Conservation (phyloP, 2,888 invertebrate species). For the Euplexia lucipara region DNA sequence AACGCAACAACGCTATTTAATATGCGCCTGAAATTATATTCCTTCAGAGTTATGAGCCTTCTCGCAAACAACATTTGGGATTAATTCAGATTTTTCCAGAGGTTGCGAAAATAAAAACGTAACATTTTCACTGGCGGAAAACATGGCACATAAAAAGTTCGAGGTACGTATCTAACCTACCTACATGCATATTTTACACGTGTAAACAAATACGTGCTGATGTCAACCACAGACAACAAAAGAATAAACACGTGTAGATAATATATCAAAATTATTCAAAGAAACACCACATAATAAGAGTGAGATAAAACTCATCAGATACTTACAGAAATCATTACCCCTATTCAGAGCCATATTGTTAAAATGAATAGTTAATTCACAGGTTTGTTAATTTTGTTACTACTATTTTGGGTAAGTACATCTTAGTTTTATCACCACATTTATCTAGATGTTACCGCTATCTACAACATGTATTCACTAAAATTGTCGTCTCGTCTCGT, state of each 20-base stretch:
- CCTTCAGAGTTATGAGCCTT: slow-evolving; percentile 42
- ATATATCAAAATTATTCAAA: slow-evolving; percentile 3
- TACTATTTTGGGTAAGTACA: slow-evolving; percentile 44
- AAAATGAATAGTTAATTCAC: slow-evolving; percentile 38
- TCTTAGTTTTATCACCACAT: slow-evolving; percentile 56
- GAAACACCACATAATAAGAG: slow-evolving; percentile 4
- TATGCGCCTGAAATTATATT: slow-evolving; percentile 57
- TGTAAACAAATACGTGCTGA: slow-evolving; percentile 15
- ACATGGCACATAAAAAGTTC: slow-evolving; percentile 39
- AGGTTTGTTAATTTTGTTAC: slow-evolving; percentile 22
- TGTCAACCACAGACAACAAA: slow-evolving; percentile 3
- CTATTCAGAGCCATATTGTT: slow-evolving; percentile 72
- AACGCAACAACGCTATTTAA: slow-evolving; percentile 40
- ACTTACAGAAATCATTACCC: slow-evolving; percentile 88
- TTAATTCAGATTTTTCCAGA: slow-evolving; percentile 49
- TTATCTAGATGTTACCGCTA: slow-evolving; percentile 60
- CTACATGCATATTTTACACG: background rate
- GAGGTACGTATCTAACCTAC: background rate
- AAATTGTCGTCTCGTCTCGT: slow-evolving; percentile 74
- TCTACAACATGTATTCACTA: slow-evolving; percentile 72
- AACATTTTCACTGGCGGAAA: slow-evolving; percentile 29
- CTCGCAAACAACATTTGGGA: slow-evolving; percentile 43
- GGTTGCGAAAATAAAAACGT: slow-evolving; percentile 43
- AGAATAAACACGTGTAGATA: slow-evolving; percentile 10
- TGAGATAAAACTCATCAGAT: slow-evolving; percentile 12